Evolutionary conservation across 2,797 vertebrate species (phyloP).

Genomic region (Pyrocephalus nanus): DNA sequence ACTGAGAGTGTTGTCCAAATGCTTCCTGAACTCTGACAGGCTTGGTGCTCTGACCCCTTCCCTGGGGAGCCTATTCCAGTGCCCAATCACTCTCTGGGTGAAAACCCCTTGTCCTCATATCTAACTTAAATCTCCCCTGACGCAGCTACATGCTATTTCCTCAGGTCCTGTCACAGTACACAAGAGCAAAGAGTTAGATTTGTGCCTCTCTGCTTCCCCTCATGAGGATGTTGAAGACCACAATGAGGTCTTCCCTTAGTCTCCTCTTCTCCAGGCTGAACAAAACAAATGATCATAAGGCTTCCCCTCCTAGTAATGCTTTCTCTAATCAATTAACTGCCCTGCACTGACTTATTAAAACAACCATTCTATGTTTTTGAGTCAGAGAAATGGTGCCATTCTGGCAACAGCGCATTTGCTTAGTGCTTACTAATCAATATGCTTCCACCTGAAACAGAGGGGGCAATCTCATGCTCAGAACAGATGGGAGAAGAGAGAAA

Average conservation of each 20-base stretch:
- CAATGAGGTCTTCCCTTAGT: not conserved
- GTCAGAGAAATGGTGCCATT: not conserved
- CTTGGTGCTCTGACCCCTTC: not conserved
- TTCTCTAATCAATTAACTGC: not conserved
- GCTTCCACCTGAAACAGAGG: not conserved
- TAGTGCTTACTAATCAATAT: not conserved
- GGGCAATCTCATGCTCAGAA: not conserved
- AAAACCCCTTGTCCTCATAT: not conserved
- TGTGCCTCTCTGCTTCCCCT: not conserved
- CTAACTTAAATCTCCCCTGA: too few relatives aligned
- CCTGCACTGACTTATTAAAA: not conserved
- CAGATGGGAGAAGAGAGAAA: not conserved
- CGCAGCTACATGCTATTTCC: not conserved
- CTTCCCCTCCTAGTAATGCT: not conserved
- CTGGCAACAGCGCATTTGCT: not conserved
- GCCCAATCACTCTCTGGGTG: not conserved
- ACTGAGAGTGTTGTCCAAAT: not conserved
- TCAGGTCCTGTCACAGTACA: not conserved
- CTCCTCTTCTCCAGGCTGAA: not conserved
- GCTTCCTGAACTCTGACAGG: not conserved
- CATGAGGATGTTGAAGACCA: not conserved
- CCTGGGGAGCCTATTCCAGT: not conserved
- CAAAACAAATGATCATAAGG: not conserved
- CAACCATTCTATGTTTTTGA: not conserved
- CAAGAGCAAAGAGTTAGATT: not conserved